A percentile compares a stretch with the other conserved stretches of the same genome.
Conservation (phyloP, 2,113 vertebrate genomes). For the Trichechus manatus region DNA sequence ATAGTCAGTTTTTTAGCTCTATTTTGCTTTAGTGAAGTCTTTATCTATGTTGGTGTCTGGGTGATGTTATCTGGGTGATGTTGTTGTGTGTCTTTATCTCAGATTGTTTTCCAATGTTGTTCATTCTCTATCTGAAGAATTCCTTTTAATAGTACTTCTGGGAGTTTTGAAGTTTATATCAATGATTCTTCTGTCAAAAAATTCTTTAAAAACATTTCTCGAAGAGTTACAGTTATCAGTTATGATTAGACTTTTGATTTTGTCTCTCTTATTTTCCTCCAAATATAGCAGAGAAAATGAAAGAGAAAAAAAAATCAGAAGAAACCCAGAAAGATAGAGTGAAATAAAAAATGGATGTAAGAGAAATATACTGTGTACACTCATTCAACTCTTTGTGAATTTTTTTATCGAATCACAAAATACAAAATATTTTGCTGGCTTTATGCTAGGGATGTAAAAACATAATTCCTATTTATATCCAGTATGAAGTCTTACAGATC, state of each 20-base stretch:
- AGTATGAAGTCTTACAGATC: not conserved
- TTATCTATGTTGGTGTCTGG: too few relatives aligned
- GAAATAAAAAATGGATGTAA: not conserved
- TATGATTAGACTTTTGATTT: not conserved
- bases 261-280: not conserved
- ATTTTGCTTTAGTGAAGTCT: too few relatives aligned
- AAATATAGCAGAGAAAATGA: not conserved
- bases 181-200: not conserved
- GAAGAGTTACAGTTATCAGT: not conserved
- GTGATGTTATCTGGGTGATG: too few relatives aligned
- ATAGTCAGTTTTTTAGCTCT: too few relatives aligned
- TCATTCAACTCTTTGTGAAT: not conserved
- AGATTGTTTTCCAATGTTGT: too few relatives aligned
- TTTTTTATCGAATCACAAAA: not conserved
- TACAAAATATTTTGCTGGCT: not conserved
- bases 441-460: not conserved
- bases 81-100: too few relatives aligned
- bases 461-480: not conserved
- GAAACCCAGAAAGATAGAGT: not conserved
- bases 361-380: not conserved
- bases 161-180: not conserved
- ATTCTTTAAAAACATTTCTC: not conserved
- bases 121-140: too few relatives aligned
- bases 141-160: not conserved
- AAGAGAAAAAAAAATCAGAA: not conserved